Base-by-base conservation (phyloP, 2,888 invertebrate genomes). In the Steinernema carpocapsae region DNA sequence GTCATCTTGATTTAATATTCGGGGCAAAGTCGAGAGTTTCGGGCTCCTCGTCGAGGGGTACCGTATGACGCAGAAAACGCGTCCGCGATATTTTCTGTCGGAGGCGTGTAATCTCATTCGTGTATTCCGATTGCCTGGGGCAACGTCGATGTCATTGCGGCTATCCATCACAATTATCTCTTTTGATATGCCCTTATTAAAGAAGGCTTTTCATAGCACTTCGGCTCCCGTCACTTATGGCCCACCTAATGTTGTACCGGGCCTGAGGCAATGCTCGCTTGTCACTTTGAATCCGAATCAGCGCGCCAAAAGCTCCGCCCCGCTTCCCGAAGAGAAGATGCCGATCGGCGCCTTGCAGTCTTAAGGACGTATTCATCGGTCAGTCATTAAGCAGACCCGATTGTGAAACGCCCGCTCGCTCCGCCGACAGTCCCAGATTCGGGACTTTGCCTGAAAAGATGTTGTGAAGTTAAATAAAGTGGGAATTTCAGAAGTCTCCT, bases 121-220 rank as follows among this genome's bases (percentile, higher is more conserved):
- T 17, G 29, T 26, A 12, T 29, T 56, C 19, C 22, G 17, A 64
- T 64, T 32, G 64, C 64, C 64, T 29, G 17, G 17, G 64, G 64
- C 64, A 32, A 64, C 32, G 64, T 6, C 64, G 64, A 29, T 26
- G 64, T 64, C 64, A 29, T 32, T 6, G 12, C n/a, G 64, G 29
- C 64, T 64, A 64, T 64, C 64, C 64, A 14, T 64, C 32, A 64
- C 64, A 64, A 64, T 64, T 64, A 64, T 64, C 64, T 64, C 64
- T 17, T 64, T 64, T 37, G 37, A 64, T 64, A 32, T 64, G 64
- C 64, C 64, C 64, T 64, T 64, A 64, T 64, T 64, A 64, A 64
- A 26, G 64, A 26, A 32, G 32, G 64, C 64, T 32, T 64, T 64
- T 64, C 29, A 64, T 64, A 32, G 64, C 64, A 22, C 64, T 10